Conservation (phyloP, 2,888 invertebrate species). For the Pogonocherus hispidulus region DNA sequence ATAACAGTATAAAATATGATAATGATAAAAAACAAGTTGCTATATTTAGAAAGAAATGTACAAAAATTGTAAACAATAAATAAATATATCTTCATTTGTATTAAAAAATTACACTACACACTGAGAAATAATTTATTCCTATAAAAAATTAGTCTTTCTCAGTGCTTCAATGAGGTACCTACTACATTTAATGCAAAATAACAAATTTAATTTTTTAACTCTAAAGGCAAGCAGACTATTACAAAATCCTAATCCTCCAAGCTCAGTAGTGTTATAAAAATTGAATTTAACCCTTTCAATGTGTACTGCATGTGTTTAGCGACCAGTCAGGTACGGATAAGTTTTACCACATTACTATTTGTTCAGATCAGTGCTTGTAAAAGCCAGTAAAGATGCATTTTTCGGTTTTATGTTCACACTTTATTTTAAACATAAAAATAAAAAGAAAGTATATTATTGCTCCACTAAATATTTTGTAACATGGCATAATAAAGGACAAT, state of each 20-base stretch:
- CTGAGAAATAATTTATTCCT: neutral
- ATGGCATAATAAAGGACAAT: too few species aligned
- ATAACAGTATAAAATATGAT: slow-evolving; percentile 20
- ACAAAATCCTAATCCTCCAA: neutral
- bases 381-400: too few species aligned
- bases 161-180: neutral
- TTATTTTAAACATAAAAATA: too few species aligned
- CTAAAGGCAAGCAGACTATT: slow-evolving; percentile 1
- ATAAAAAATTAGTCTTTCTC: neutral
- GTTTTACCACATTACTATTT: too few species aligned
- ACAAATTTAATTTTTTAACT: neutral
- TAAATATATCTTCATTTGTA: neutral
- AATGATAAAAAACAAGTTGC: slow-evolving; percentile 16
- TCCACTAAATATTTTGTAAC: too few species aligned
- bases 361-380: too few species aligned
- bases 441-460: too few species aligned
- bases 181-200: neutral
- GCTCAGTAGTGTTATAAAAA: neutral
- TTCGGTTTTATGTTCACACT: too few species aligned
- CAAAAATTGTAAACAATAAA: slow-evolving; percentile 12
- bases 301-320: too few species aligned
- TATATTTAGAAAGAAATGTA: neutral
- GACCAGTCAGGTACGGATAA: too few species aligned
- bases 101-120: neutral
- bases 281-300: too few species aligned